Percentiles rank a stretch among this genome's conserved stretches.
Evolutionary conservation across 53 echinoderm and acorn worm species (phyloP).

Genomic region (Echinarachnius parma): DNA sequence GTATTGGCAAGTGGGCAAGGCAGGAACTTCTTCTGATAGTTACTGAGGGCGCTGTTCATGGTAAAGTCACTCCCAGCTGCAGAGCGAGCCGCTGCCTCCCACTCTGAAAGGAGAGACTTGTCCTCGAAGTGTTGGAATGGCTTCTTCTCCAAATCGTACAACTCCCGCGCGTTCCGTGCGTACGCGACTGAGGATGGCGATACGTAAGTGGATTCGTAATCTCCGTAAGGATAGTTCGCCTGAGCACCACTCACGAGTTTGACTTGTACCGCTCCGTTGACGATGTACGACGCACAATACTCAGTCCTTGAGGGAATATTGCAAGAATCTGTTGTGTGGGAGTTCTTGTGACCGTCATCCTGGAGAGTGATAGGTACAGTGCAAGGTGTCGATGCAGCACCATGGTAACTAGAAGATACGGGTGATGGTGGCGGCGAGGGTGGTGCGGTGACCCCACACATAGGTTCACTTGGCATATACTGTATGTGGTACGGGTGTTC

Average conservation of each 20-base stretch:
- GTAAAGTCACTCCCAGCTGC: slow-evolving; percentile 35
- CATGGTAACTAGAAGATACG: slow-evolving; percentile 28
- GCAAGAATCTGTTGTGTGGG: slow-evolving; percentile 48
- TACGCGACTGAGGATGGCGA: slow-evolving; percentile 30
- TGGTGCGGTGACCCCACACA: slow-evolving; percentile 44
- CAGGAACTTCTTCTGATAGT: slow-evolving; percentile 49
- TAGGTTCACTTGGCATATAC: slow-evolving; percentile 56
- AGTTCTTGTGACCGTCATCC: slow-evolving; percentile 18
- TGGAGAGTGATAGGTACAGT: slow-evolving; percentile 39
- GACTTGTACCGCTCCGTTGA: slow-evolving; percentile 83
- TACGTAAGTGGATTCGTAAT: slow-evolving; percentile 40
- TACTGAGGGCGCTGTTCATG: slow-evolving; percentile 12
- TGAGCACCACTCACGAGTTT: slow-evolving; percentile 67
- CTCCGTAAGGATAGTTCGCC: slow-evolving; percentile 44
- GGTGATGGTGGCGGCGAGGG: slow-evolving; percentile 84
- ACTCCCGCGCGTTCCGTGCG: slow-evolving; percentile 13
- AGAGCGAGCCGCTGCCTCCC: slow-evolving; percentile 4
- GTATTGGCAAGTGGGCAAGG: slow-evolving; percentile 90
- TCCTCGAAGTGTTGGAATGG: slow-evolving; percentile 38
- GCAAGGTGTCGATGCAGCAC: slow-evolving; percentile 53
- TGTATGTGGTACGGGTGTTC: slow-evolving; percentile 49
- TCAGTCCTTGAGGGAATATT: slow-evolving; percentile 61
- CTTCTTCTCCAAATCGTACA: slow-evolving; percentile 35
- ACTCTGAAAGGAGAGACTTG: slow-evolving; percentile 19
- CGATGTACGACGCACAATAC: slow-evolving; percentile 75